Conservation (phyloP, 2,797 vertebrate genomes). For the Gallinago stenura region DNA sequence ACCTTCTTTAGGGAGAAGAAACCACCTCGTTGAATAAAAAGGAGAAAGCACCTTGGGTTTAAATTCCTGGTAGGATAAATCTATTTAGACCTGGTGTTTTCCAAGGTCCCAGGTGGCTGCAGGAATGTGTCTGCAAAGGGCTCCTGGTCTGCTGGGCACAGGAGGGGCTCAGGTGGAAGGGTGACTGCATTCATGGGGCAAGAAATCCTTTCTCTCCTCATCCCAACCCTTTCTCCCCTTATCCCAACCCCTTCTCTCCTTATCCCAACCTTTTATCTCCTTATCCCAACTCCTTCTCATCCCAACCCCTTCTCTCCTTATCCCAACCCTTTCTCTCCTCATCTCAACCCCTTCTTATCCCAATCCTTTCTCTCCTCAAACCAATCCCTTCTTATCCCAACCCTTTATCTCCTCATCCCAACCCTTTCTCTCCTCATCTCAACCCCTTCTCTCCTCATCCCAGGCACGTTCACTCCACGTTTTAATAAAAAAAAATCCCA, state of each 20-base stretch:
- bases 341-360: no score
- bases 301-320: not conserved
- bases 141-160: not conserved
- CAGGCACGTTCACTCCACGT: not conserved
- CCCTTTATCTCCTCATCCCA: no score
- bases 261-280: no score
- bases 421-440: no score
- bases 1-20: not conserved
- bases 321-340: not conserved
- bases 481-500: not conserved
- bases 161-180: not conserved
- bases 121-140: not conserved
- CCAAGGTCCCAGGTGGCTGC: not conserved
- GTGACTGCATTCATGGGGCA: accelerated
- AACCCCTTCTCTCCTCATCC: not conserved
- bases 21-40: not conserved
- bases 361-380: no score
- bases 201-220: not conserved
- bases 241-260: not conserved
- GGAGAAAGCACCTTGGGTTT: not conserved
- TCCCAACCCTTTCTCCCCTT: not conserved
- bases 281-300: not conserved
- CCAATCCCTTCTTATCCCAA: no score
- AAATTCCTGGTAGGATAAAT: not conserved
- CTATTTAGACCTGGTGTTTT: not conserved